Conservation (phyloP, 2,888 invertebrate genomes). For the Eristalis intricaria region DNA sequence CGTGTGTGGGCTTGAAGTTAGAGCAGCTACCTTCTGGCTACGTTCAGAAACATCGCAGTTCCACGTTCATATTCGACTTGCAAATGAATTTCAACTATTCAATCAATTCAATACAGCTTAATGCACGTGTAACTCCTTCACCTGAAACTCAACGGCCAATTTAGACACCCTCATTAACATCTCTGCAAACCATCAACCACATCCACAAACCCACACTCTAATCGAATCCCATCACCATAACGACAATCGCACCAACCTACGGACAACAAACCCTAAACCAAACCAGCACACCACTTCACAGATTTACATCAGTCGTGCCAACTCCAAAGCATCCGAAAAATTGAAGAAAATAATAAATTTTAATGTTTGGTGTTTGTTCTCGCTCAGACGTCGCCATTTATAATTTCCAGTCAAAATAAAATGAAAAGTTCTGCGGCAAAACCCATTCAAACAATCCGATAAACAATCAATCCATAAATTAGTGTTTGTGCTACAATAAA, state of each 20-base stretch:
- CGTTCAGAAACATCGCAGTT: too few relatives aligned
- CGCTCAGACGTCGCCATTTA: slow-evolving; percentile 75
- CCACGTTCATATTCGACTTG: too few relatives aligned
- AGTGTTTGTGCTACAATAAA: slow-evolving; percentile 28
- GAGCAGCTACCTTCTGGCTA: too few relatives aligned
- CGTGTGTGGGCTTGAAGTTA: too few relatives aligned
- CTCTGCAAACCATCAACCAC: neutral
- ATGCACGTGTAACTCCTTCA: neutral
- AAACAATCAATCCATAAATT: slow-evolving; percentile 24
- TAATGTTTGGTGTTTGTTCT: slow-evolving; percentile 75
- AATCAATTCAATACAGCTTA: too few relatives aligned
- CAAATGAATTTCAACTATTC: too few relatives aligned
- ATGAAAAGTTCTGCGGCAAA: slow-evolving; percentile 65
- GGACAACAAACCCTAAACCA: slow-evolving; percentile 3
- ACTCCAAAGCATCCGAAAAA: slow-evolving; percentile 62
- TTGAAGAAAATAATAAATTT: slow-evolving; percentile 69
- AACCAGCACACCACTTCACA: slow-evolving; percentile 8
- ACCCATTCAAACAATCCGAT: slow-evolving; percentile 35
- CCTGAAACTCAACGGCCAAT: neutral
- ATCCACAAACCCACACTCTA: neutral
- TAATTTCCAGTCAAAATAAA: slow-evolving; percentile 74
- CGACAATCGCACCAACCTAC: slow-evolving; percentile 25
- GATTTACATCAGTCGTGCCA: slow-evolving; percentile 41
- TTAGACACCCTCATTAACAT: neutral
- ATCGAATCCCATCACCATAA: slow-evolving; percentile 1